phyloP scores from a whole-genome alignment of 2,797 vertebrate genomes.

The Coregonus suidteri region DNA sequence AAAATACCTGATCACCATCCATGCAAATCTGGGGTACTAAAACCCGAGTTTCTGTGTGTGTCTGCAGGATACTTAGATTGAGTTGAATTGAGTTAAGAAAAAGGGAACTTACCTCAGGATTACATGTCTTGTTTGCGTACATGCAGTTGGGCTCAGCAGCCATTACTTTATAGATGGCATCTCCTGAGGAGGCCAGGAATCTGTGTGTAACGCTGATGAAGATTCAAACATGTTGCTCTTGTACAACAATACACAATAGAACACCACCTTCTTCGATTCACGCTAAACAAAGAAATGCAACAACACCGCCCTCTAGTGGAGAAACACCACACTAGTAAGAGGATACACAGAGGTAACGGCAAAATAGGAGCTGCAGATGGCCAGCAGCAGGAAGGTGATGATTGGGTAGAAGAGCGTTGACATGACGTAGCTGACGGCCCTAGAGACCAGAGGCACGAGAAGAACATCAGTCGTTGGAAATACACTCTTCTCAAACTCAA shows the following conservation, averaged over 20 bases:
- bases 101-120: constrained; percentile 73
- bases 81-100: neutral
- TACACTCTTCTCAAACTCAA: neutral
- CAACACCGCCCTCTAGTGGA: neutral
- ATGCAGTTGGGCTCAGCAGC: constrained; percentile 77
- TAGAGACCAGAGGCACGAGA: constrained; percentile 48
- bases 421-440: constrained; percentile 87
- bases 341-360: constrained; percentile 90
- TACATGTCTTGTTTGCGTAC: constrained; percentile 82
- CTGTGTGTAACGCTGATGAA: constrained; percentile 63
- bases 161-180: constrained; percentile 86
- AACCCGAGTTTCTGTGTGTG: neutral
- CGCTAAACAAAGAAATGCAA: neutral
- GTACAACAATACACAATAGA: neutral
- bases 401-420: constrained; percentile 86
- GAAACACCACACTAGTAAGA: constrained; percentile 47
- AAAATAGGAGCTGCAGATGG: constrained; percentile 87
- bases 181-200: constrained; percentile 89
- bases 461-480: too few relatives aligned
- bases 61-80: neutral
- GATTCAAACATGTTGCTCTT: neutral
- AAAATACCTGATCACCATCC: neutral
- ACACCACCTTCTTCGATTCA: neutral
- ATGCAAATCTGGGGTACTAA: neutral
- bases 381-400: constrained; percentile 84